phyloP scores from a whole-genome alignment of 1,140 invertebrate species.

The Hyposmocoma kahamanoa region DNA sequence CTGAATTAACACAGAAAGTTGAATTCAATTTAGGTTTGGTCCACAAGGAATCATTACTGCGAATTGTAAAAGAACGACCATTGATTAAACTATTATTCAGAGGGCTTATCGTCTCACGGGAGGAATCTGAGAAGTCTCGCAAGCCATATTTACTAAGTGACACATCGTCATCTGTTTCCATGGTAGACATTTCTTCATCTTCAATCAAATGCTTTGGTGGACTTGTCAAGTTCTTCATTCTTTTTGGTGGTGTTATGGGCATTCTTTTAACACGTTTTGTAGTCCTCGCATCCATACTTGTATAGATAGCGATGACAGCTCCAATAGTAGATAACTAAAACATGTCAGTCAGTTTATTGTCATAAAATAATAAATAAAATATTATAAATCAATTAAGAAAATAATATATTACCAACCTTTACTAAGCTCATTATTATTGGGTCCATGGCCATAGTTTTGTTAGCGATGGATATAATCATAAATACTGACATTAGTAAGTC shows the following conservation, averaged over 20 bases:
- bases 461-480: slow-evolving; percentile 36
- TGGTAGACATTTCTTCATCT: slow-evolving; percentile 39
- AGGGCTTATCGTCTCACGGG: slow-evolving; percentile 42
- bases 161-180: slow-evolving; percentile 60
- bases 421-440: slow-evolving; percentile 38
- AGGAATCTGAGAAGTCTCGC: slow-evolving; percentile 54
- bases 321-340: slow-evolving; percentile 47
- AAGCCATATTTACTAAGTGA: slow-evolving; percentile 62
- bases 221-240: slow-evolving; percentile 40
- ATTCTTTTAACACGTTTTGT: slow-evolving; percentile 23
- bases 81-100: slow-evolving; percentile 40
- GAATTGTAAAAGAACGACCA: slow-evolving; percentile 51
- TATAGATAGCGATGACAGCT: slow-evolving; percentile 44
- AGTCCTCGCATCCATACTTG: slow-evolving; percentile 32
- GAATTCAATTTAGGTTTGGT: slow-evolving; percentile 54
- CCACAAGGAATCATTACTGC: slow-evolving; percentile 42
- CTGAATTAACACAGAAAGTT: slow-evolving; percentile 52
- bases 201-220: slow-evolving; percentile 27
- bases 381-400: not conserved
- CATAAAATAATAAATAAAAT: not conserved
- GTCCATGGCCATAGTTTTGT: slow-evolving; percentile 29
- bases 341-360: slow-evolving; percentile 7
- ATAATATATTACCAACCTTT: slow-evolving; percentile 37
- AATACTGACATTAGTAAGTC: slow-evolving; percentile 56
- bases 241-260: slow-evolving; percentile 37